Evolutionary conservation across 2,797 vertebrate species (phyloP).

Genomic region (Enteromius viviparus): DNA sequence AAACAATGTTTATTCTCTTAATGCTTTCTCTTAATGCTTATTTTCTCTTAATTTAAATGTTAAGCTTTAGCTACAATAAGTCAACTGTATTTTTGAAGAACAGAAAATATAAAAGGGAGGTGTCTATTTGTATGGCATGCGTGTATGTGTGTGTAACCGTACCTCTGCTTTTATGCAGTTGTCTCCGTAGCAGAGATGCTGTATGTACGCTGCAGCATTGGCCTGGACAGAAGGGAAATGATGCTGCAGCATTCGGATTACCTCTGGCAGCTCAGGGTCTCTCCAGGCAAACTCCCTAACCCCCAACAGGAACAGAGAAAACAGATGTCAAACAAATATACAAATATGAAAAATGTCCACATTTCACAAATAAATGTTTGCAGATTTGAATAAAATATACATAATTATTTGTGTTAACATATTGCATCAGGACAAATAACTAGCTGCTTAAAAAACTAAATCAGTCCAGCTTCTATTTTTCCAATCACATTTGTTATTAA

Average conservation of each 20-base stretch:
- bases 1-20: not conserved
- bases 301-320: not conserved
- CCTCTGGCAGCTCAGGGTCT: slow-evolving; percentile 92
- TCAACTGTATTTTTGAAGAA: not conserved
- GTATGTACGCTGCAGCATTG: slow-evolving; percentile 95
- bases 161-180: slow-evolving; percentile 96
- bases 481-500: not conserved
- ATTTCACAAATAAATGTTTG: slow-evolving; percentile 14
- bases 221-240: slow-evolving; percentile 98
- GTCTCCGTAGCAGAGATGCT: slow-evolving; percentile 97
- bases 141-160: slow-evolving; percentile 10
- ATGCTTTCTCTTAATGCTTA: not conserved
- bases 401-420: slow-evolving; percentile 7
- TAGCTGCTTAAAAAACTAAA: not conserved
- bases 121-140: not conserved
- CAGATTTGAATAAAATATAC: not conserved
- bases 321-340: slow-evolving; percentile 32
- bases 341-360: not conserved
- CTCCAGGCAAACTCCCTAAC: slow-evolving; percentile 97
- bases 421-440: not conserved
- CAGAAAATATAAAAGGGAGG: not conserved
- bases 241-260: slow-evolving; percentile 98
- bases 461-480: not conserved
- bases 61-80: not conserved
- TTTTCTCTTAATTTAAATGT: not conserved